Evolutionary conservation across 1,140 invertebrate genomes (phyloP), one percentile per base, ranked within the genome.

Genomic region (Choristoneura fumiferana): DNA sequence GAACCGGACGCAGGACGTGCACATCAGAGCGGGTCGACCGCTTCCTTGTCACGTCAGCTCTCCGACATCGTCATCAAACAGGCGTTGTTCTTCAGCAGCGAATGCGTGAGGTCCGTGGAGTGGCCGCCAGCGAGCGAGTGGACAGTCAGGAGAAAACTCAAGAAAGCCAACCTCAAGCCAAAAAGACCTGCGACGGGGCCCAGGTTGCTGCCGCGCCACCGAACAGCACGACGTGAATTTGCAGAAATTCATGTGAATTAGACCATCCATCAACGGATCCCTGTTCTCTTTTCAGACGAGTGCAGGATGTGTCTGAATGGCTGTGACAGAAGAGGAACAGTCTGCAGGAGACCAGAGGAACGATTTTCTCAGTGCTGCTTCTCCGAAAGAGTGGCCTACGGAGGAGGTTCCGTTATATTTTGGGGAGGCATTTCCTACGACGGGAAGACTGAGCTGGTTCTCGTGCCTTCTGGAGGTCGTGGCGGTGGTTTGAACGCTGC

Each of bases 311-410:
- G 53, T 14, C 9, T 58, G 33, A 0, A 14, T 8, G 9, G 45
- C 49, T 4, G n/a, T 9, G 49, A 38, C 29, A 15, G 43, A 49
- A 54, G 67, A 40, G 49, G 13, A 57, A 52, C 64, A 57, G 75
- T 72, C 17, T 80, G 64, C 58, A 63, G 69, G 58, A 65, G 67
- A 17, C 45, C 40, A 29, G 63, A 61, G 22, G 69, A 74, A 60
- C 57, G 72, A 4, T 79, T 63, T 55, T 38, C 67, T 18, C 52
- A 74, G 54, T 73, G 61, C 55, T 62, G 64, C 43, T 35, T 78
- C 15, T 33, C 34, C 15, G 63, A 62, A 60, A 62, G 64, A 15
- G 57, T 61, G 40, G 62, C 63, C 9, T 79, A 63, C 56, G 71
- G 80, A 4, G 35, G 35, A 10, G 3, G 35, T 4, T 37, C 35